These are phyloP conservation scores for Asbolus verrucosus DNA, from an alignment of 1,140 invertebrate genomes.

Conservation along the genomic window DNA sequence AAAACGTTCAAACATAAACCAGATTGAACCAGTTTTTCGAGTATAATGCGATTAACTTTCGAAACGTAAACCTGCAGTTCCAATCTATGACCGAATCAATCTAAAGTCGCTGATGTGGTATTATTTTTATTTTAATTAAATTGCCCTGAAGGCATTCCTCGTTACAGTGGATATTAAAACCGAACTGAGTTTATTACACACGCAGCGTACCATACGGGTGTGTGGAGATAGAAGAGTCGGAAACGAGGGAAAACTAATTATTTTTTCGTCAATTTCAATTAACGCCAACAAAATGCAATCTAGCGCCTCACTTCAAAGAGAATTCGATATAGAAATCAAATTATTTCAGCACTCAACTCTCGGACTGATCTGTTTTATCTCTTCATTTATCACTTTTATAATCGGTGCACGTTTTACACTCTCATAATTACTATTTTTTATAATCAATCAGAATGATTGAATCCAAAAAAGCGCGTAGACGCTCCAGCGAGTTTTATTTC, in stretches of 20 bases:
- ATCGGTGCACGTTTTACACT: constrained; percentile 43
- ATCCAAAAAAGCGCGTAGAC: constrained; percentile 5
- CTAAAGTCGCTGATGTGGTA: too few species aligned
- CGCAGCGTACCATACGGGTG: neutral
- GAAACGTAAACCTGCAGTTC: too few species aligned
- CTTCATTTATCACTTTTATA: constrained; percentile 60
- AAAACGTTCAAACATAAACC: too few species aligned
- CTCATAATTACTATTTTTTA: constrained; percentile 20
- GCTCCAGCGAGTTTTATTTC: neutral
- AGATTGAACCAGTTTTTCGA: too few species aligned
- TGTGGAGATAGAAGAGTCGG: constrained; percentile 16
- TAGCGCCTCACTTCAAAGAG: constrained; percentile 60
- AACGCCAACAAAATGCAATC: constrained; percentile 59
- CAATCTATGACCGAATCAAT: too few species aligned
- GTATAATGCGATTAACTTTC: too few species aligned
- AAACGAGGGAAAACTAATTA: constrained; percentile 61
- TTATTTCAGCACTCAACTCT: constrained; percentile 57
- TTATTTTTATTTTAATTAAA: too few species aligned
- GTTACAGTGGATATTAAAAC: neutral
- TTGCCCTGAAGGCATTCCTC: too few species aligned
- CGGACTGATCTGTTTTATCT: constrained; percentile 56
- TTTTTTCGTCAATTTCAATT: constrained; percentile 64
- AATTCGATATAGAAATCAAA: constrained; percentile 63
- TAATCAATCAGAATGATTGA: constrained; percentile 32
- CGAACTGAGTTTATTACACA: neutral